A percentile compares a stretch with the other conserved stretches of the same genome.
Conservation (phyloP, 64 coral and sea anemone genomes). For the Cladopsammia gracilis region DNA sequence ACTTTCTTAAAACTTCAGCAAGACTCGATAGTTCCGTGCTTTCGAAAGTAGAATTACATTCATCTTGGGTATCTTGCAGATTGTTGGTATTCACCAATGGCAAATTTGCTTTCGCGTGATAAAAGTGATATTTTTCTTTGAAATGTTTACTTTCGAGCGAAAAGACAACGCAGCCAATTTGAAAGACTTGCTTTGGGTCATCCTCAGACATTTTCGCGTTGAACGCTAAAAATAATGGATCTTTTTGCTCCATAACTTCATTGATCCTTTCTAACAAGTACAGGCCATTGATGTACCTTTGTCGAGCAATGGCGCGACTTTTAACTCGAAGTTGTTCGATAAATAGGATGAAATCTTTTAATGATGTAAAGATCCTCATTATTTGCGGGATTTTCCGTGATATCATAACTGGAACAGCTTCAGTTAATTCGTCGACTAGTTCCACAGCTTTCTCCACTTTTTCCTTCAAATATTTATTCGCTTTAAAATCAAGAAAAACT, state of each 20-base stretch:
- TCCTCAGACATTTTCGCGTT: not conserved
- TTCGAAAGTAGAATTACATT: not conserved
- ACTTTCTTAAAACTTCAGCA: not conserved
- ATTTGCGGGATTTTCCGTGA: conserved; percentile 17
- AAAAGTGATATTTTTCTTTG: not conserved
- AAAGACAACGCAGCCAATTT: conserved; percentile 14
- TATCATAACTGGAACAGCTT: not conserved
- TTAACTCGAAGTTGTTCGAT: not conserved
- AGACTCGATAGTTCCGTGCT: not conserved
- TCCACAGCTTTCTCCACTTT: conserved; percentile 35
- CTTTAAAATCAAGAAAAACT: conserved; percentile 45
- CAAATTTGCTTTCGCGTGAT: not conserved
- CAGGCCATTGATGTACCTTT: conserved; percentile 27
- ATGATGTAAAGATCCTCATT: conserved; percentile 20
- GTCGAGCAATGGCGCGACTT: conserved; percentile 15
- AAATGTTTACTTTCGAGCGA: not conserved
- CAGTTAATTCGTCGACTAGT: not conserved
- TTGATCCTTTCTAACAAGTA: conserved; percentile 3
- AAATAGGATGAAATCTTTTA: conserved; percentile 2
- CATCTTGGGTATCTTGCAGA: not conserved
- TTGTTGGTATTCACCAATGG: not conserved
- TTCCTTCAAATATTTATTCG: conserved; percentile 19
- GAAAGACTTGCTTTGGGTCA: not conserved
- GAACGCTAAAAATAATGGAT: conserved; percentile 27
- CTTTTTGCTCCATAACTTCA: not conserved